Evolutionary conservation across 2,113 vertebrate genomes (phyloP), one percentile per base, ranked within the genome.

Genomic region (Tachuris rubrigastra): DNA sequence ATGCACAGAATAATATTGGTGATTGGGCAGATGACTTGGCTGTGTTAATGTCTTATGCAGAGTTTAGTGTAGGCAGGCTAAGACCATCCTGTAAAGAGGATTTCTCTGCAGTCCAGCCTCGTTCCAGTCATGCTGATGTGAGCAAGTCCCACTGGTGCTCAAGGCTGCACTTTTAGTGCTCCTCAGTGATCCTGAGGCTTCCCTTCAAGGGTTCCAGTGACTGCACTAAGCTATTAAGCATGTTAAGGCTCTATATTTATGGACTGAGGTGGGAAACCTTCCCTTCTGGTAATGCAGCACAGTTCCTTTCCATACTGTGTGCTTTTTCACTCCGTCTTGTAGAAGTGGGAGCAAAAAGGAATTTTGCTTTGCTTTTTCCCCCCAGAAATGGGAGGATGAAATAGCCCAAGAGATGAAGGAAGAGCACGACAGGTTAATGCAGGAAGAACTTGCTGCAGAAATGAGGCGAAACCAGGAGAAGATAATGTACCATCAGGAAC

Each of bases 341-440:
- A 27, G 22, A 21, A 55, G 11, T 22, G 24, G 30, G 56, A 82
- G 15, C 60, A 65, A 71, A 55, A 78, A 93, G 21, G n/a, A 63
- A 59, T 35, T 35, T 77, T 52, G 15, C 0, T 0, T 28, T 92
- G 55, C 71, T 86, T 97, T 72, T 87, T 16, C 6, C 49, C 8
- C 55, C 53, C n/a, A 99, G 99, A 98, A 98, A 65, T 95, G 90
- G 78, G 98, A 99, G 67, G 97, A 98, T 49, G 98, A 99, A 84
- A 90, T 98, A 75, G 96, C 95, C 62, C 97, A 86, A 55, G 96
- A 96, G 75, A 98, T 99, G 98, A 98, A 98, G 95, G 96, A 97
- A 5, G 98, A 99, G 16, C 85, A 94, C 0, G 98, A 99, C 72
- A 98, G 81, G 68, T 85, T 91, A 5, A 60, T 59, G 3, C 28